Conservation (phyloP, 2,797 vertebrate species). For the Lacerta agilis region DNA sequence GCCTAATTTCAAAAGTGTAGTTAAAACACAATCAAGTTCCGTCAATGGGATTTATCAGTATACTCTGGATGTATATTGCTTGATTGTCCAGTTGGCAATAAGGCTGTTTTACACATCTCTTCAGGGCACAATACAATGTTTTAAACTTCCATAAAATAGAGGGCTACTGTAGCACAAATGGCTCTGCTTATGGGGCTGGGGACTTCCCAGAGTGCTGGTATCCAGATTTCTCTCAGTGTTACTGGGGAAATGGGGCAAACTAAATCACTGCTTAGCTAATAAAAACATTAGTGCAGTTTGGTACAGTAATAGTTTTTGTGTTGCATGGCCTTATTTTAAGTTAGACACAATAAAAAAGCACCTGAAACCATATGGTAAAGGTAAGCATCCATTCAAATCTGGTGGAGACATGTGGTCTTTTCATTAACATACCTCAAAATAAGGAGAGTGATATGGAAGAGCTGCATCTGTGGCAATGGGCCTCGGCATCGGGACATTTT, state of each 20-base stretch:
- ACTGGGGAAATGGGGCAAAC: not conserved
- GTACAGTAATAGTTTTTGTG: not conserved
- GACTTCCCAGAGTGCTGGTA: not conserved
- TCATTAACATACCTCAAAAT: not conserved
- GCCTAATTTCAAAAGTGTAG: not conserved
- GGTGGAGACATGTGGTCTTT: not conserved
- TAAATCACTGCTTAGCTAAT: not conserved
- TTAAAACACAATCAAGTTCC: not conserved
- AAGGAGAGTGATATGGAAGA: not conserved
- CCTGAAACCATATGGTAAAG: not conserved
- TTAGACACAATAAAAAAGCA: too few relatives aligned
- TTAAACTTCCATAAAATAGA: not conserved
- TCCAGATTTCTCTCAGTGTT: not conserved
- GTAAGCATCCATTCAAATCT: not conserved
- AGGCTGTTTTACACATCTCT: not conserved
- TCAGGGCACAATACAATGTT: not conserved
- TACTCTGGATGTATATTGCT: not conserved
- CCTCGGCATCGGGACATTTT: not conserved
- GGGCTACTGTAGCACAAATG: not conserved
- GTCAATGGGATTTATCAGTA: not conserved
- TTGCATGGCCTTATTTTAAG: not conserved
- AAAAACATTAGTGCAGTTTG: not conserved
- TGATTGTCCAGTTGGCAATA: not conserved
- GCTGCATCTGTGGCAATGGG: not conserved
- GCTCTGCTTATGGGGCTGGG: not conserved